phyloP scores from a whole-genome alignment of 2,797 vertebrate genomes.

The Nannoperca obscura region DNA sequence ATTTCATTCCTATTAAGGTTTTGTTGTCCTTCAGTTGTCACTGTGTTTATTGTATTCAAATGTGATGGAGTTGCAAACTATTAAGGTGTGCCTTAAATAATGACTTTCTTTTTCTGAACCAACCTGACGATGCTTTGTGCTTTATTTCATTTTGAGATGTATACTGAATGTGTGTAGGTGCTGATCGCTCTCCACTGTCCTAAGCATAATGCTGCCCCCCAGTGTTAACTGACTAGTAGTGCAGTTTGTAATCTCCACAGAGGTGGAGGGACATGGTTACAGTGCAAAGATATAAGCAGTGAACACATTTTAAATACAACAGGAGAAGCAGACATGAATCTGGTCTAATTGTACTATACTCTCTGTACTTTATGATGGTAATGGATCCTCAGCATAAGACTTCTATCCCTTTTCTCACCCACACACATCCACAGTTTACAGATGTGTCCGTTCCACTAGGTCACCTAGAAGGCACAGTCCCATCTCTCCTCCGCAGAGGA shows the following conservation, averaged over 20 bases:
- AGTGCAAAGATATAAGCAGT: not conserved
- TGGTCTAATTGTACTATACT: not conserved
- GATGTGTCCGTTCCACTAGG: conserved; percentile 19
- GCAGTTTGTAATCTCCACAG: not conserved
- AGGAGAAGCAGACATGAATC: not conserved
- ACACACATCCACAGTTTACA: conserved; percentile 13
- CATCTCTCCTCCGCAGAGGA: conserved; percentile 21
- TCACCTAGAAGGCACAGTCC: conserved; percentile 41
- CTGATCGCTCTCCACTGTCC: not conserved
- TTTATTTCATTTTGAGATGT: conserved; percentile 42
- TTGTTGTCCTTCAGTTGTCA: conserved; percentile 69
- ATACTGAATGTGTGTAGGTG: not conserved
- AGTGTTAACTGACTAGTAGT: conserved; percentile 18
- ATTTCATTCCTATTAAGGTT: conserved; percentile 50
- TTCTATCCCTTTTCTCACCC: not conserved
- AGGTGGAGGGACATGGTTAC: not conserved
- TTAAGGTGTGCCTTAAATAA: conserved; percentile 85
- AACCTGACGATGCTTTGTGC: conserved; percentile 34
- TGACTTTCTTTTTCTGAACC: conserved; percentile 75
- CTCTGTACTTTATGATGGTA: not conserved
- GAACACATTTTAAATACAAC: not conserved
- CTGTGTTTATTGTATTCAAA: conserved; percentile 74
- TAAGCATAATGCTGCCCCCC: conserved; percentile 50
- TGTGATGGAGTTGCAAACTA: conserved; percentile 77
- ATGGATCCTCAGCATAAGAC: conserved; percentile 31